Conservation (phyloP, 2,888 invertebrate species). For the Nasonovia ribisnigri region DNA sequence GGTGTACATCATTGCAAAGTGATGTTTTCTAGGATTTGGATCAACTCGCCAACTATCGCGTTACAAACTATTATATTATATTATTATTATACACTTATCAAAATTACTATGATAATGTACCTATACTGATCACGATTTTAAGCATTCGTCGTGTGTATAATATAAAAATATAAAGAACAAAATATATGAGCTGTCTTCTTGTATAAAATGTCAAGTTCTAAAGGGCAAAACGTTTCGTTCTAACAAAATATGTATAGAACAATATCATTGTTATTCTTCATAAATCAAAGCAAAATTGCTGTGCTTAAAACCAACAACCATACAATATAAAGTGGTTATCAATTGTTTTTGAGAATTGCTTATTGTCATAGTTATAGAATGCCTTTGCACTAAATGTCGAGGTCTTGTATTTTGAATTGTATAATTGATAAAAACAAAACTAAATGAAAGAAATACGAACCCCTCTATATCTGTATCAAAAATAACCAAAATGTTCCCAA, state of each 20-base stretch:
- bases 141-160: not conserved
- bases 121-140: not conserved
- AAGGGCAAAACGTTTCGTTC: not conserved
- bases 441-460: not conserved
- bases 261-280: not conserved
- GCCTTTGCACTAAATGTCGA: not conserved
- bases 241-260: not conserved
- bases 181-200: not conserved
- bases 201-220: not conserved
- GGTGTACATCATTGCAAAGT: not conserved
- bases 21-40: not conserved
- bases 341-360: not conserved
- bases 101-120: not conserved
- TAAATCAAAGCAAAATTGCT: not conserved
- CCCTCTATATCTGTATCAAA: not conserved
- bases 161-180: not conserved
- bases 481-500: not conserved
- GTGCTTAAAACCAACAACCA: not conserved
- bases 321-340: not conserved
- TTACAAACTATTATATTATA: not conserved
- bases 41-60: not conserved
- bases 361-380: not conserved
- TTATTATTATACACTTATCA: not conserved
- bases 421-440: not conserved
- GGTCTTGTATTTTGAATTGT: not conserved